These are phyloP conservation scores for Gallinago paraguaiae DNA, from an alignment of 2,113 vertebrate species.

Conservation along the genomic window DNA sequence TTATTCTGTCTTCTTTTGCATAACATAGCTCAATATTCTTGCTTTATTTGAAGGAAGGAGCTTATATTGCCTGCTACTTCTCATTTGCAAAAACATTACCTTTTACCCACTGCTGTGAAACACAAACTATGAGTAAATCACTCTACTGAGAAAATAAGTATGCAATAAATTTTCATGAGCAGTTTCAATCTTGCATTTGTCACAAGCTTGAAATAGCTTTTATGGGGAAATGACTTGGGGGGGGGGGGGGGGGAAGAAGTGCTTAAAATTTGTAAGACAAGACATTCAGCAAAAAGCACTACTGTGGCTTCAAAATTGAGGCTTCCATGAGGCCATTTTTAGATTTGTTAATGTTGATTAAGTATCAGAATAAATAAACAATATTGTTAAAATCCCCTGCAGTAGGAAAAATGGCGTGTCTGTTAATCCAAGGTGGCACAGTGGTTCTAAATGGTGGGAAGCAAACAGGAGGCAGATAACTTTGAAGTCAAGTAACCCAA, in stretches of 20 bases:
- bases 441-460: not conserved
- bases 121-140: not conserved
- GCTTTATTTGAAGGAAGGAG: not conserved
- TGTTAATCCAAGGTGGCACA: not conserved
- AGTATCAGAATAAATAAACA: not conserved
- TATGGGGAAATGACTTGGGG: not conserved
- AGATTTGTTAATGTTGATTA: not conserved
- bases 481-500: not conserved
- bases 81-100: constrained; percentile 5
- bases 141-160: constrained; percentile 21
- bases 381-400: not conserved
- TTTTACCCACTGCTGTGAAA: constrained; percentile 10
- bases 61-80: not conserved
- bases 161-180: constrained; percentile 5
- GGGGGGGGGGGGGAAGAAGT: not conserved
- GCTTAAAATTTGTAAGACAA: not conserved
- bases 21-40: not conserved
- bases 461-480: not conserved
- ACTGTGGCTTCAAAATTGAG: not conserved
- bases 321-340: not conserved
- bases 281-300: not conserved
- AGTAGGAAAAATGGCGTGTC: not conserved
- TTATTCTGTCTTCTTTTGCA: not conserved
- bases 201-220: not conserved
- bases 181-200: not conserved